Evolutionary conservation across 2,797 vertebrate species (phyloP).

Genomic region (Potorous gilbertii): DNA sequence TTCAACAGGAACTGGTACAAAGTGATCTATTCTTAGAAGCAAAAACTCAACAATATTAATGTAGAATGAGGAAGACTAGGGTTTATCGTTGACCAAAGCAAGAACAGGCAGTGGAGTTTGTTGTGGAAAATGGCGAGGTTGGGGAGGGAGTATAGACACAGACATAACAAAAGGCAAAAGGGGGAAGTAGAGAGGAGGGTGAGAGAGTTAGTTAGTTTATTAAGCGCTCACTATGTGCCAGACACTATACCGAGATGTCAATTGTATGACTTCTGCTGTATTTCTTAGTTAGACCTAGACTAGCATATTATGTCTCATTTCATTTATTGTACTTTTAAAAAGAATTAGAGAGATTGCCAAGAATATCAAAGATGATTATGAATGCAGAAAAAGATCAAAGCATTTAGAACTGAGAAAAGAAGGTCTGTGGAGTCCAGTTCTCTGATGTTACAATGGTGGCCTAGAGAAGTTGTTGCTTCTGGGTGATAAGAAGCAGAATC

Average conservation of each 20-base stretch:
- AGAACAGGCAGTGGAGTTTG: neutral
- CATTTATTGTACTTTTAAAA: neutral
- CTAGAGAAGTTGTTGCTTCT: neutral
- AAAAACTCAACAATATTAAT: neutral
- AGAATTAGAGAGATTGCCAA: neutral
- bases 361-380: neutral
- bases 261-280: neutral
- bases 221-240: neutral
- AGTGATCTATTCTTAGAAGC: neutral
- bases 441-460: neutral
- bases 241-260: neutral
- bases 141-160: neutral
- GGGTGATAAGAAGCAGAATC: neutral
- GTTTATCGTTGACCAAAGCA: conserved; percentile 16
- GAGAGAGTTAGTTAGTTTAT: neutral
- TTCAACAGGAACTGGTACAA: neutral
- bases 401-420: neutral
- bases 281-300: neutral
- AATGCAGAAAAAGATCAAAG: neutral
- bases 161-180: neutral
- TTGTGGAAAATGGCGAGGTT: neutral
- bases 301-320: neutral
- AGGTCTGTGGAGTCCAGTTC: neutral
- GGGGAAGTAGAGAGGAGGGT: neutral
- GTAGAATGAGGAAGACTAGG: neutral